These are phyloP conservation scores for Rhopilema esculentum DNA, from an alignment of 30 jellyfish, hydroid and myxozoan genomes.

Conservation along the genomic window DNA sequence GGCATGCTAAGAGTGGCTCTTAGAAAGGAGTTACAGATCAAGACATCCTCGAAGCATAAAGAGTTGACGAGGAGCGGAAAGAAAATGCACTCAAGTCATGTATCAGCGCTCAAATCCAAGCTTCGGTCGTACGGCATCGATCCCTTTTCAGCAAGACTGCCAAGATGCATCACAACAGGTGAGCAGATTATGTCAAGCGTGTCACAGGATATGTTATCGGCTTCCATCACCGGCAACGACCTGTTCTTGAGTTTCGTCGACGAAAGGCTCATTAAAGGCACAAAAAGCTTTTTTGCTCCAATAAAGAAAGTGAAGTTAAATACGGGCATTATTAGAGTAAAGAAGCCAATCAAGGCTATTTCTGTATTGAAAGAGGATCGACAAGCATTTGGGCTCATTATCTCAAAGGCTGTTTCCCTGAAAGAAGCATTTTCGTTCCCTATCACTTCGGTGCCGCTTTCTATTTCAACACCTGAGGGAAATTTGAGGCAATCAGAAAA, in stretches of 20 bases:
- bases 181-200: neutral
- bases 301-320: neutral
- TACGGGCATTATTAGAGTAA: neutral
- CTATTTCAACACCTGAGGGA: conserved; percentile 1
- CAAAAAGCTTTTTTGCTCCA: neutral
- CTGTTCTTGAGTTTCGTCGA: neutral
- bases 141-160: neutral
- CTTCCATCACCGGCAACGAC: neutral
- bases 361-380: conserved; percentile 1
- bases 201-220: neutral
- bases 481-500: neutral
- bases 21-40: conserved; percentile 8
- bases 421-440: conserved; percentile 3
- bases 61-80: conserved; percentile 11
- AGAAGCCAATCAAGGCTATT: conserved; percentile 3
- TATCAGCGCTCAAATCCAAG: neutral
- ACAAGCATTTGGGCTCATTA: conserved; percentile 4
- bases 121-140: neutral
- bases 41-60: conserved; percentile 35
- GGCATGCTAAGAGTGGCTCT: neutral
- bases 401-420: conserved; percentile 6
- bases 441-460: neutral
- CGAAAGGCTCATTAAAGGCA: neutral
- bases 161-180: conserved; percentile 7
- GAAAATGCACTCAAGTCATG: conserved; percentile 2